phyloP scores from a whole-genome alignment of 23 tunicate species.

The Ascidia mentula region DNA sequence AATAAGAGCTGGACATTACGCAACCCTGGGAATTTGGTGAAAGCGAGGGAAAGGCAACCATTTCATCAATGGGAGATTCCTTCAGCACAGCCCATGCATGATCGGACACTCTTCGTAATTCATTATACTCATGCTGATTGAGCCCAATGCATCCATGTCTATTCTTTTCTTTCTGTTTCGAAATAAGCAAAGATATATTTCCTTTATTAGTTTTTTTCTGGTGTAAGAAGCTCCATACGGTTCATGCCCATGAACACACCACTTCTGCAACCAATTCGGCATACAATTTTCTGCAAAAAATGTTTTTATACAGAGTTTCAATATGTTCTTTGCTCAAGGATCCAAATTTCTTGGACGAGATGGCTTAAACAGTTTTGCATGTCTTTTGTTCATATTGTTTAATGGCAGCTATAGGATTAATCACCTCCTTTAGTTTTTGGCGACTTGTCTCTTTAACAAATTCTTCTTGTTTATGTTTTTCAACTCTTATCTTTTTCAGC shows the following conservation, averaged over 20 bases:
- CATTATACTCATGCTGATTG: neutral
- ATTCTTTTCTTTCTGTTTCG: neutral
- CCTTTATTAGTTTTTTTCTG: conserved; percentile 1
- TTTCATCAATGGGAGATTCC: neutral
- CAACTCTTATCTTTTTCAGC: too few relatives aligned
- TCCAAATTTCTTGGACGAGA: too few relatives aligned
- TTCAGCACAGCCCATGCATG: neutral
- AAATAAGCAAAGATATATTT: neutral
- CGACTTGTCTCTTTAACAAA: too few relatives aligned
- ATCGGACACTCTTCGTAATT: neutral
- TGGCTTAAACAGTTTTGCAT: too few relatives aligned
- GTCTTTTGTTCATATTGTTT: too few relatives aligned
- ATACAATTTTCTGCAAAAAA: conserved; percentile 3
- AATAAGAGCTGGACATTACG: neutral
- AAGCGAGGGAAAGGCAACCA: neutral
- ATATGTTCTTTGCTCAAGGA: neutral
- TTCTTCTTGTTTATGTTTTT: too few relatives aligned
- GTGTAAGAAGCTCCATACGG: neutral
- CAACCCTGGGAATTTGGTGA: neutral
- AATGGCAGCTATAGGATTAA: too few relatives aligned
- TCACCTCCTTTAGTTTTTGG: too few relatives aligned
- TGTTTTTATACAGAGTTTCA: neutral
- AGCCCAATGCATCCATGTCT: conserved; percentile 7
- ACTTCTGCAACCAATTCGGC: conserved; percentile 5
- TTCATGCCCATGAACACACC: neutral